A percentile compares a stretch with the other conserved stretches of the same genome.
phyloP scores from a whole-genome alignment of 1,140 invertebrate genomes.

The Drosophila fuyamai region DNA sequence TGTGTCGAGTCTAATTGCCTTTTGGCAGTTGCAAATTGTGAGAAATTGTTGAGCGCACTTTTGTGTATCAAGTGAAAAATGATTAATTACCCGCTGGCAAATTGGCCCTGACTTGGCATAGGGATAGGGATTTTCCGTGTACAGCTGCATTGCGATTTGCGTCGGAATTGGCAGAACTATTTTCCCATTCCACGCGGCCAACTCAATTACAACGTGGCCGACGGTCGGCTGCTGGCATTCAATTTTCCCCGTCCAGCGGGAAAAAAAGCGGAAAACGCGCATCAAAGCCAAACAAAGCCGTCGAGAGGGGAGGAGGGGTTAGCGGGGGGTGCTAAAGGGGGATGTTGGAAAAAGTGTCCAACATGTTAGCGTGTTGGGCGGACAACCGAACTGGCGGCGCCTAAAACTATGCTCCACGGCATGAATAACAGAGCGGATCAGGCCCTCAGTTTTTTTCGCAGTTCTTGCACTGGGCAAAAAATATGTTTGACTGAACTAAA shows the following conservation, averaged over 20 bases:
- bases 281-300: conserved; percentile 55
- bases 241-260: conserved; percentile 26
- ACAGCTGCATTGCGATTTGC: conserved; percentile 34
- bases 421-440: conserved; percentile 47
- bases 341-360: conserved; percentile 41
- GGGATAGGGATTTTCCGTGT: conserved; percentile 32
- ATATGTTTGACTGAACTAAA: background rate
- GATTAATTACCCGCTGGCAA: conserved; percentile 45
- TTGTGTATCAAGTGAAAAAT: conserved; percentile 35
- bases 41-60: conserved; percentile 29
- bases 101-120: conserved; percentile 13
- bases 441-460: conserved; percentile 11
- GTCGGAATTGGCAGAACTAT: conserved; percentile 42
- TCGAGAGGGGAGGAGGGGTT: background rate
- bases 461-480: background rate
- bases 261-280: conserved; percentile 58
- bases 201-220: conserved; percentile 53
- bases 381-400: conserved; percentile 44
- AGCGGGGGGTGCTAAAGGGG: background rate
- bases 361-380: conserved; percentile 46
- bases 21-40: conserved; percentile 50
- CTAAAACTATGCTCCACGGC: conserved; percentile 58
- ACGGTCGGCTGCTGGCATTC: conserved; percentile 37
- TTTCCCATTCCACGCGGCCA: conserved; percentile 41
- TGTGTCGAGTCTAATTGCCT: conserved; percentile 43